Conservation (phyloP, 2,113 vertebrate species). For the Desmodus rotundus region DNA sequence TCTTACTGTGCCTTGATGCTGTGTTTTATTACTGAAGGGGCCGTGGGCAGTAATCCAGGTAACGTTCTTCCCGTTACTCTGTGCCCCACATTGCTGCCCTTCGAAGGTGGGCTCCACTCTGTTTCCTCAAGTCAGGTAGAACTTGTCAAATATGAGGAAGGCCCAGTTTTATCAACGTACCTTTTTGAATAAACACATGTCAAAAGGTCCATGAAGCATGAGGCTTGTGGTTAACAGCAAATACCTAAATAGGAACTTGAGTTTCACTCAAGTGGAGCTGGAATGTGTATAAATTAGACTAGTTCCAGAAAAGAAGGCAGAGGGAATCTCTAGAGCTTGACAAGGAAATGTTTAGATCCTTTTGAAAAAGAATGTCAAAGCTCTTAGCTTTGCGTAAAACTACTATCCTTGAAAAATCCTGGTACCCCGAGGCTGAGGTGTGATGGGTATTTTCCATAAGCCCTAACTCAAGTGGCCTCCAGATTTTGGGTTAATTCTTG, state of each 20-base stretch:
- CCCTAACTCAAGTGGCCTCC: slow-evolving; percentile 17
- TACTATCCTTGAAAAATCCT: not conserved
- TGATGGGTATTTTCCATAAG: not conserved
- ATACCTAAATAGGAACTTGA: slow-evolving; percentile 37
- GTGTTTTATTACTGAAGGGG: not conserved
- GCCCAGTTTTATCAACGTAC: not conserved
- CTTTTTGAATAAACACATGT: slow-evolving; percentile 66
- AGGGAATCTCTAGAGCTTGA: slow-evolving; percentile 5
- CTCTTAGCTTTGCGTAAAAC: not conserved
- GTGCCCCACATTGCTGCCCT: not conserved
- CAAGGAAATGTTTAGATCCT: slow-evolving; percentile 18
- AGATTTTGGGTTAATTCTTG: slow-evolving; percentile 23
- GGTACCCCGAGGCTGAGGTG: not conserved
- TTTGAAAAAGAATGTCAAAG: slow-evolving; percentile 2
- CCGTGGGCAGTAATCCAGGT: not conserved
- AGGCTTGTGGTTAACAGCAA: slow-evolving; percentile 15
- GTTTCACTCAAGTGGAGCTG: slow-evolving; percentile 30
- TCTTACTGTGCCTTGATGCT: not conserved
- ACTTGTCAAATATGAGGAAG: not conserved
- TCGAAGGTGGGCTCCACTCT: not conserved
- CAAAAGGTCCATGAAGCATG: slow-evolving; percentile 39
- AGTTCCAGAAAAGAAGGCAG: not conserved
- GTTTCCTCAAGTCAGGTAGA: slow-evolving; percentile 17
- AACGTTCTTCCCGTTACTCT: not conserved
- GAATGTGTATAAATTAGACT: slow-evolving; percentile 42